Conservation (phyloP, 1,140 invertebrate species). For the Daktulosphaira vitifoliae region DNA sequence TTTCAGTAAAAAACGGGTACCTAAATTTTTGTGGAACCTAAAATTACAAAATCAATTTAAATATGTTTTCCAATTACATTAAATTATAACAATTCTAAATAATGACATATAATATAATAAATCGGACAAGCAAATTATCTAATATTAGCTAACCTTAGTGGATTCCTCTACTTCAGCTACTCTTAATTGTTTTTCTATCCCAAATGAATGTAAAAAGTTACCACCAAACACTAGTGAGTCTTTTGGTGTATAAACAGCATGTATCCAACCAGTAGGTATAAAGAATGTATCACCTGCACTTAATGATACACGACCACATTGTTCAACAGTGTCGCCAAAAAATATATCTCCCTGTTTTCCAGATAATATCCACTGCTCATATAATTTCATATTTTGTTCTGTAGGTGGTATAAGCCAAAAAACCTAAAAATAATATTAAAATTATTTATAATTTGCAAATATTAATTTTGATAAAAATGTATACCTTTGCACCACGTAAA, state of each 20-base stretch:
- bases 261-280: constrained; percentile 96
- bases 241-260: constrained; percentile 91
- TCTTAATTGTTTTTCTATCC: constrained; percentile 73
- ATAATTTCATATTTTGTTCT: constrained; percentile 79
- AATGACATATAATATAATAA: background rate
- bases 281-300: constrained; percentile 86
- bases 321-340: constrained; percentile 88
- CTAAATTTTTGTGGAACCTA: constrained; percentile 92
- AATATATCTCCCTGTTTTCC: constrained; percentile 92
- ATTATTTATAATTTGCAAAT: too few species aligned
- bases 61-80: too few species aligned
- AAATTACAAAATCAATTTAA: constrained; percentile 35
- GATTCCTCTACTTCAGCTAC: constrained; percentile 90
- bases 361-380: constrained; percentile 88
- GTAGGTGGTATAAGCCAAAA: constrained; percentile 96
- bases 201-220: constrained; percentile 94
- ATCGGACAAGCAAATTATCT: background rate
- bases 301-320: constrained; percentile 73
- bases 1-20: constrained; percentile 95
- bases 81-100: too few species aligned
- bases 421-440: constrained; percentile 43
- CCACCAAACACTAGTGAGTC: constrained; percentile 97
- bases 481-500: constrained; percentile 67
- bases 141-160: constrained; percentile 59
- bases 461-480: background rate